Conservation (phyloP, 2,113 vertebrate species). For the Caretta caretta region DNA sequence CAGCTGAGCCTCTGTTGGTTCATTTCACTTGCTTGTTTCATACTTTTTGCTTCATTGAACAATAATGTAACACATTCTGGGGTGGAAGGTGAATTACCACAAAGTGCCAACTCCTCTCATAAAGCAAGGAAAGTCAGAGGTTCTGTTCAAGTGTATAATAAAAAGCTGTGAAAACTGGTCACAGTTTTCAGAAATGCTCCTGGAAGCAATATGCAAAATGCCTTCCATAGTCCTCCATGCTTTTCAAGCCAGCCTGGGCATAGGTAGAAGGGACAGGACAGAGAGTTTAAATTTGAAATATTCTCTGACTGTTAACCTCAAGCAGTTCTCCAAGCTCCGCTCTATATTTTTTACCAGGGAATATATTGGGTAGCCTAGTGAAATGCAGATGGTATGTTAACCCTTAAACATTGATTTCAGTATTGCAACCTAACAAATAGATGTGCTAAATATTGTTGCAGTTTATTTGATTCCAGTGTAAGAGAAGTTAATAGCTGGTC, state of each 20-base stretch:
- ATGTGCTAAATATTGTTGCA: background rate
- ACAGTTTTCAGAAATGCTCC: background rate
- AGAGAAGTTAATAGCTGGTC: background rate
- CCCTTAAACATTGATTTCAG: background rate
- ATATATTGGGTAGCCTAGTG: background rate
- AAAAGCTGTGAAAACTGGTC: background rate
- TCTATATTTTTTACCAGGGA: background rate
- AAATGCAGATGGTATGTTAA: background rate
- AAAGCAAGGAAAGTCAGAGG: background rate
- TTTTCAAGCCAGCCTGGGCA: background rate
- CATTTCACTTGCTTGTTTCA: background rate
- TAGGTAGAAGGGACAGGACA: background rate
- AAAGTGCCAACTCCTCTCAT: background rate
- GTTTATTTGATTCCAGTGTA: background rate
- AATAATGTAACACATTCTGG: rapidly evolving
- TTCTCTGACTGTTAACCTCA: background rate
- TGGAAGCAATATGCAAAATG: background rate
- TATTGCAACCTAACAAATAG: too few species aligned
- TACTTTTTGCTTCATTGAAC: background rate
- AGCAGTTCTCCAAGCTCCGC: background rate
- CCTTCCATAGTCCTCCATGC: background rate
- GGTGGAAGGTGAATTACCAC: background rate
- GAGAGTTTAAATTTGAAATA: background rate
- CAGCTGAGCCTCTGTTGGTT: background rate
- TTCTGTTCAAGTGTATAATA: background rate